Evolutionary conservation across 1,140 invertebrate genomes (phyloP).

Genomic region (Araneus ventricosus): DNA sequence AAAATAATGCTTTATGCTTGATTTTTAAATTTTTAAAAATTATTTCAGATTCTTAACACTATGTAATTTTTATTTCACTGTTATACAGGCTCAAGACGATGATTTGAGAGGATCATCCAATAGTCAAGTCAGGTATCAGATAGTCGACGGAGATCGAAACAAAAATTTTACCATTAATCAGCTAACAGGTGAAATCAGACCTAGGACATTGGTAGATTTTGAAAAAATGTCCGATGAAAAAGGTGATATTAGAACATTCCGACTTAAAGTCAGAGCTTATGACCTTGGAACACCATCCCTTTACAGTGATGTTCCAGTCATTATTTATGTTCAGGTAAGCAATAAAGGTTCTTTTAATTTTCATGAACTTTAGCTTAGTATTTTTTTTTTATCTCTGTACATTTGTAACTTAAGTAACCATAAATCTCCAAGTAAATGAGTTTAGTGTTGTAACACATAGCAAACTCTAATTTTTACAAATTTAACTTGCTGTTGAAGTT

Average conservation of each 20-base stretch:
- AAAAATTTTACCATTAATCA: conserved; percentile 91
- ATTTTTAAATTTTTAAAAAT: no score
- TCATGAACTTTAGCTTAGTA: neutral
- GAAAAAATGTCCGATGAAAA: conserved; percentile 83
- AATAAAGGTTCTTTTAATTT: neutral
- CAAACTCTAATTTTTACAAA: neutral
- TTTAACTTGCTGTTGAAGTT: no score
- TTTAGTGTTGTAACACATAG: neutral
- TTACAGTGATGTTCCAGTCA: conserved; percentile 87
- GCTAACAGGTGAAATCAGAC: conserved; percentile 86
- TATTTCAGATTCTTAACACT: no score
- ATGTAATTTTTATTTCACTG: neutral
- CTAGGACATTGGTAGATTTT: conserved; percentile 87
- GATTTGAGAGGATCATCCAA: conserved; percentile 87
- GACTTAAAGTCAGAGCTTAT: conserved; percentile 88
- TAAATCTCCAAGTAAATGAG: neutral
- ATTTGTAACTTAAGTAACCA: neutral
- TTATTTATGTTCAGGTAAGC: conserved; percentile 85
- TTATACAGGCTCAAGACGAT: conserved; percentile 77
- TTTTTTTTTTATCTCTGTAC: neutral
- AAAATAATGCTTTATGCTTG: no score
- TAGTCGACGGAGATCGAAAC: conserved; percentile 86
- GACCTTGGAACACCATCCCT: conserved; percentile 90
- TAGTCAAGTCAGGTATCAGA: conserved; percentile 90
- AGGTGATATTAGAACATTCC: conserved; percentile 86